Conservation (phyloP, 2,888 invertebrate species). For the Heteromyza rotundicornis region DNA sequence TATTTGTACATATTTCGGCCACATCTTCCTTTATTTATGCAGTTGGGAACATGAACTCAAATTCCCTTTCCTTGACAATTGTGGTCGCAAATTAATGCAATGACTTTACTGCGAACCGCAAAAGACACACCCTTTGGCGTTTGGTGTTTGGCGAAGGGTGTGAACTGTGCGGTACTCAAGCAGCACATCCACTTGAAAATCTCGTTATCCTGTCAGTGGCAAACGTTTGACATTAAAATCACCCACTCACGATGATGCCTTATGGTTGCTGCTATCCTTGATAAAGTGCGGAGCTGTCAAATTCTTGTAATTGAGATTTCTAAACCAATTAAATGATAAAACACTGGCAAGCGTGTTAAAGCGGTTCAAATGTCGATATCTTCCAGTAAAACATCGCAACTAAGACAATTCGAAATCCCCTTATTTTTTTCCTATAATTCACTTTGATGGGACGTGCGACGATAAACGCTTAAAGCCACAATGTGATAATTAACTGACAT, state of each 20-base stretch:
- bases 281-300: not conserved
- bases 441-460: not conserved
- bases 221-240: conserved; percentile 32
- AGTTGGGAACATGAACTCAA: no score
- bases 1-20: no score
- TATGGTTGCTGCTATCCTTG: not conserved
- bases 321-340: conserved; percentile 27
- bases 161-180: conserved; percentile 30
- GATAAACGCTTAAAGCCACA: not conserved
- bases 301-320: conserved; percentile 1
- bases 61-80: not conserved
- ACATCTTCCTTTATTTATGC: no score
- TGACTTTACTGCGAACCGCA: not conserved
- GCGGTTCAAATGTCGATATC: not conserved
- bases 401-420: no score
- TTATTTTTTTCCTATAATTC: no score
- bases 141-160: conserved; percentile 33
- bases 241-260: not conserved
- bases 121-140: not conserved
- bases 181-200: conserved; percentile 54
- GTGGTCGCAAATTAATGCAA: not conserved
- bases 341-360: conserved; percentile 7
- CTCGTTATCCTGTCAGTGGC: conserved; percentile 58
- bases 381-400: not conserved
- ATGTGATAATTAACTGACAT: no score